These are phyloP conservation scores for Oscheius myriophilus DNA, from an alignment of 2,888 invertebrate genomes.

Conservation along the genomic window DNA sequence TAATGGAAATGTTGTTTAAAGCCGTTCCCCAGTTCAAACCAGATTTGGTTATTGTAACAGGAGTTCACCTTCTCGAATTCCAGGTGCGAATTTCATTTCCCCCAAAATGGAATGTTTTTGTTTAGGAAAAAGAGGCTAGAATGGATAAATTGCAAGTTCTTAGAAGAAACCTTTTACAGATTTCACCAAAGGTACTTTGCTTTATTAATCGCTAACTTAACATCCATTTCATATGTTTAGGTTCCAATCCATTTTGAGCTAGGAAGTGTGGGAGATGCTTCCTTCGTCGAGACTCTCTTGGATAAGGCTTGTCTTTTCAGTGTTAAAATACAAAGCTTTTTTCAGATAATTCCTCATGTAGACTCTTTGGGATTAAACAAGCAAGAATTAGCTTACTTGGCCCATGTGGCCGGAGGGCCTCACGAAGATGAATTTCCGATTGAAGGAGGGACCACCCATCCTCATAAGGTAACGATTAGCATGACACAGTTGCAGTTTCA, in stretches of 20 bases:
- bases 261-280: slow-evolving; percentile 72
- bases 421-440: slow-evolving; percentile 69
- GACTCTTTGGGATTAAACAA: slow-evolving; percentile 73
- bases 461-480: slow-evolving; percentile 71
- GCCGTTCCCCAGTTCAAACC: slow-evolving; percentile 69
- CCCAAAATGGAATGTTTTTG: not conserved
- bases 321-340: not conserved
- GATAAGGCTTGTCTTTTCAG: slow-evolving; percentile 1
- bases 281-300: slow-evolving; percentile 16
- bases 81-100: no score
- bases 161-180: slow-evolving; percentile 68
- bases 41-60: slow-evolving; percentile 72
- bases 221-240: no score
- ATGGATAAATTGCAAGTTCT: slow-evolving; percentile 69
- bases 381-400: slow-evolving; percentile 73
- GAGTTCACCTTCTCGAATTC: slow-evolving; percentile 72
- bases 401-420: slow-evolving; percentile 71
- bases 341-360: slow-evolving; percentile 71
- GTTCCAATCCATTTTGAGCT: slow-evolving; percentile 73
- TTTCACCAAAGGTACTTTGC: slow-evolving; percentile 65
- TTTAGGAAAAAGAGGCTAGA: slow-evolving; percentile 60
- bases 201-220: no score
- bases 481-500: no score
- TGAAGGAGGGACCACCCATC: slow-evolving; percentile 70
- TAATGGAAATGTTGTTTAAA: slow-evolving; percentile 73